Evolutionary conservation across 2,797 vertebrate species (phyloP), one percentile per base, ranked within the genome.

Genomic region (Buphagus erythrorhynchus): DNA sequence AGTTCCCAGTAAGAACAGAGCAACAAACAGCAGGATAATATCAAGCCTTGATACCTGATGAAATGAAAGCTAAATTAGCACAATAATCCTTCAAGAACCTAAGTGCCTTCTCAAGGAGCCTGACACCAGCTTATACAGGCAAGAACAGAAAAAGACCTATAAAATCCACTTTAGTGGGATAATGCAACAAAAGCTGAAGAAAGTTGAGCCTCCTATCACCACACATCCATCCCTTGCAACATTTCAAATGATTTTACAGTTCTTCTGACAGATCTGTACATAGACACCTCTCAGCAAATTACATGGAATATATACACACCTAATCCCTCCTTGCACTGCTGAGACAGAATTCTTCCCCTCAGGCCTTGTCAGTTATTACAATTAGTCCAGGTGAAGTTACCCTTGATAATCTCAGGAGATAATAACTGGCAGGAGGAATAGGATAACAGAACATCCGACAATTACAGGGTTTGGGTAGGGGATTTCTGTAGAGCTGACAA

Each of bases 261-360:
- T 77, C 80, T 72, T 29, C 89, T 97, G 96, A 96, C 97, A 97
- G 92, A 66, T 81, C 58, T 11, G 79, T 82, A 80, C 92, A 73
- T 46, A 95, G 96, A 85, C 90, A 96, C 93, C 93, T 95, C 91
- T 94, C 90, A 94, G 92, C 77, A 94, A 82, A 94, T 96, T 67
- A 95, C 88, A 82, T 0, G 42, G 93, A 55, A 86, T 54, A 86
- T 58, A 90, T 7, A 91, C 86, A 95, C 69, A 33, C 78, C 61
- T 97, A 97, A 97, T 97, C 96, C 83, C 87, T 93, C 26, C 87
- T 28, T 20, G 83, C 86, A 88, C 58, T 16, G 24, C 13, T 8
- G 69, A 96, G 95, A 93, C 91, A 77, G 63, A 89, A 88, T 90
- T 97, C 95, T 86, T 96, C 62, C 97, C 97, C 96, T 65, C 52